Conservation (phyloP, 2,797 vertebrate genomes). For the Momotus momota region DNA sequence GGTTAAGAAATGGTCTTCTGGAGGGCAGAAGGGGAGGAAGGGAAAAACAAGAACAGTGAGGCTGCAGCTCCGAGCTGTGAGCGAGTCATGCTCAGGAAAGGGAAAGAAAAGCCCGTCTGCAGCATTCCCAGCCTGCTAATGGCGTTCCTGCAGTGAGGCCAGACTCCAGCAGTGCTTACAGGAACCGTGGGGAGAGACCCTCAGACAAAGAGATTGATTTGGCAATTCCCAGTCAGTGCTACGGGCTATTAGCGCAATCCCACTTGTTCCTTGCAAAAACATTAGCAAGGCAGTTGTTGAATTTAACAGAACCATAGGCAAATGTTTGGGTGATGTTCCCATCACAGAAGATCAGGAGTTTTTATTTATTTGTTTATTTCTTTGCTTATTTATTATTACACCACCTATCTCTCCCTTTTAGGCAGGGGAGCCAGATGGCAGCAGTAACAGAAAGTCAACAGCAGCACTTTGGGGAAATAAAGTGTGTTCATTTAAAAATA, state of each 20-base stretch:
- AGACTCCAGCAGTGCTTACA: constrained; percentile 3
- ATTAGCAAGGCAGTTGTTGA: constrained; percentile 23
- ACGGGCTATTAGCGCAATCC: background rate
- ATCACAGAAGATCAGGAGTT: background rate
- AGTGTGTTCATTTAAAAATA: constrained; percentile 58
- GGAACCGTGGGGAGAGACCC: background rate
- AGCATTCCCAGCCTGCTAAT: constrained; percentile 50
- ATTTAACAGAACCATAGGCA: background rate
- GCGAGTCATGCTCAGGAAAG: background rate
- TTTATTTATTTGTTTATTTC: constrained; percentile 37
- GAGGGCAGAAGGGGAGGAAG: background rate
- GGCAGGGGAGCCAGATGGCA: constrained; percentile 57
- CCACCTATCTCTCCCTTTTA: background rate
- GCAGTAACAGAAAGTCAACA: constrained; percentile 49
- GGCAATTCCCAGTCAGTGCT: constrained; percentile 26
- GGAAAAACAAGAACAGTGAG: background rate
- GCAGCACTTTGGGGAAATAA: constrained; percentile 65
- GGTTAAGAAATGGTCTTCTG: background rate
- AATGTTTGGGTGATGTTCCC: background rate
- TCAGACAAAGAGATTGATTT: constrained; percentile 47
- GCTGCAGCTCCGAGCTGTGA: background rate
- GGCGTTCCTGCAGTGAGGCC: constrained; percentile 42
- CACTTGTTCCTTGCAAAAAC: background rate
- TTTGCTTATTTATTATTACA: constrained; percentile 23
- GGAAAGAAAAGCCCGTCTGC: constrained; percentile 5